Conservation (phyloP, 2,888 invertebrate genomes). For the Hydroisotoma schaefferi region DNA sequence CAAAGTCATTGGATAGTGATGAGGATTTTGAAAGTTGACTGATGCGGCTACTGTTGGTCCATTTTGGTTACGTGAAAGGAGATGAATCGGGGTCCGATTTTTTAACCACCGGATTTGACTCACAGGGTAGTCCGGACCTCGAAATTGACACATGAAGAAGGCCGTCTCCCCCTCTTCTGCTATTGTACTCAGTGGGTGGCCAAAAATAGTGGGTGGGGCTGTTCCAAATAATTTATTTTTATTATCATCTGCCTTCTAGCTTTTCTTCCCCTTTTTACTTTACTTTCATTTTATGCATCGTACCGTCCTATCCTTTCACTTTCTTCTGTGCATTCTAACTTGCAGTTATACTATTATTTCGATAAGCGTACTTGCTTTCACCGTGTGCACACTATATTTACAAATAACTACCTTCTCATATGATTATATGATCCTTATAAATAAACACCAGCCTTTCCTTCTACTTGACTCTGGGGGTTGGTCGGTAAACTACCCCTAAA, state of each 20-base stretch:
- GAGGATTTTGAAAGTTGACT: neutral
- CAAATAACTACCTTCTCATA: too few species aligned
- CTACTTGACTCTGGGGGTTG: too few species aligned
- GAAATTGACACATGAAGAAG: constrained; percentile 61
- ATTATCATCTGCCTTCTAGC: constrained; percentile 44
- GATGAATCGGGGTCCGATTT: constrained; percentile 58
- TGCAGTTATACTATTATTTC: too few species aligned
- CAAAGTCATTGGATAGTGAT: constrained; percentile 15
- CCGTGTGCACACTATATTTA: too few species aligned
- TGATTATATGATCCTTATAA: too few species aligned
- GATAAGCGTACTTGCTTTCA: too few species aligned
- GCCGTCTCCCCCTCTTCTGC: constrained; percentile 66
- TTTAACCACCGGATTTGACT: constrained; percentile 67
- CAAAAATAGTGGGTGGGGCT: constrained; percentile 61
- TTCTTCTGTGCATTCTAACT: too few species aligned
- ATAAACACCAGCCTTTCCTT: too few species aligned
- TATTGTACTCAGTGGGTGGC: constrained; percentile 58
- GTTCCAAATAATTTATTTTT: constrained; percentile 47
- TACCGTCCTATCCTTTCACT: too few species aligned
- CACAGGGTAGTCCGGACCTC: constrained; percentile 57
- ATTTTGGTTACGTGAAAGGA: neutral
- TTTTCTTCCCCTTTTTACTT: neutral
- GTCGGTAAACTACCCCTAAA: too few species aligned
- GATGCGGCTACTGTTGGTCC: neutral
- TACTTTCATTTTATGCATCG: neutral